Evolutionary conservation across 2,113 vertebrate genomes (phyloP).

Genomic region (Ictidomys tridecemlineatus): DNA sequence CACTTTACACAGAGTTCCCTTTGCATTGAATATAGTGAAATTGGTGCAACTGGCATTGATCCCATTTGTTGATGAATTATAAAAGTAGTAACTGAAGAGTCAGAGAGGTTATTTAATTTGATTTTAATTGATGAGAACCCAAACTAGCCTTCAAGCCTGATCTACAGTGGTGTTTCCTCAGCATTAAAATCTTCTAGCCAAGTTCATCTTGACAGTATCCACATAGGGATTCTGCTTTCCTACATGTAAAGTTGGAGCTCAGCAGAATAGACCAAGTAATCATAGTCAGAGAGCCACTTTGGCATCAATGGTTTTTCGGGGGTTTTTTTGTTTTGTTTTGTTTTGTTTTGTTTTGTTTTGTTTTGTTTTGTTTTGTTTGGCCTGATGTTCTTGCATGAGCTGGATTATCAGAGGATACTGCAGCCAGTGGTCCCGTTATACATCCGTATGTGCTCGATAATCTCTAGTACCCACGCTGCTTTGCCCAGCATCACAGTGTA

Average conservation of each 20-base stretch:
- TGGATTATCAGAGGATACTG: background rate
- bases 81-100: background rate
- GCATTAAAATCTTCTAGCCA: background rate
- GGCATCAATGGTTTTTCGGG: background rate
- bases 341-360: too few relatives aligned
- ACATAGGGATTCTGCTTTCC: background rate
- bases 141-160: background rate
- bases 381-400: fast-evolving
- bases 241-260: background rate
- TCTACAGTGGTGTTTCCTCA: background rate
- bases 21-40: background rate
- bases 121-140: background rate
- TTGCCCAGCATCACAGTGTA: background rate
- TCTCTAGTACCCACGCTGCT: fast-evolving
- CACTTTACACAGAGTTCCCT: fast-evolving
- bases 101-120: background rate
- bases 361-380: background rate
- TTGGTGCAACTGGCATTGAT: background rate
- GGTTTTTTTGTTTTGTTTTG: too few relatives aligned
- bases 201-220: background rate
- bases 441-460: fast-evolving
- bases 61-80: background rate
- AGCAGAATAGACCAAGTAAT: background rate
- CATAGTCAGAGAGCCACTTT: background rate
- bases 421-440: background rate